Base-by-base conservation (phyloP, 2,888 invertebrate genomes). In the Lingula anatina region DNA sequence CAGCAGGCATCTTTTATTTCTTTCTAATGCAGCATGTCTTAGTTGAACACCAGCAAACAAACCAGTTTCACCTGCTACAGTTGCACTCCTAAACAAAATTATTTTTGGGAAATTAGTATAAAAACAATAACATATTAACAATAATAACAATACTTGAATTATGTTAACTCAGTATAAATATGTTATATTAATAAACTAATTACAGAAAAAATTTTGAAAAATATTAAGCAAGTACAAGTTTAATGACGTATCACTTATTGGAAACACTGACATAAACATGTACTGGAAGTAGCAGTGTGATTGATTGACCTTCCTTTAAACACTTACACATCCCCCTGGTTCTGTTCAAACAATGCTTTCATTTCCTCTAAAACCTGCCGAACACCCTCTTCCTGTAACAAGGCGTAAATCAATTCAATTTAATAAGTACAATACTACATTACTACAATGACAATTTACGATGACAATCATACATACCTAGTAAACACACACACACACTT, bases 1-100 rank as follows among this genome's bases (percentile, higher is more conserved):
- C 40, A 94, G 79, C 0, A 96, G 80, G 70, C 95, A 96, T 31
- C 96, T 83, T 70, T 92, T 87, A 71, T 95, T 92, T 38, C 95
- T 82, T 73, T 90, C 88, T 20, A 95, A 75, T 0, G 89, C 90
- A 31, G 87, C 85, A 75, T 95, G 94, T 15, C 93, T 82, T 40
- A 91, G 84, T 74, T 87, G 86, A 1, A 94, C 83, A 20, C 90
- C 84, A 1, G 88, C 84, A 81, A 88, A 84, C n/a, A 76, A 68
- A 5, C 75, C 71, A 49, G 61, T 59, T 41, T 73, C 77, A n/a
- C 78, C 78, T 47, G 66, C 74, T 21, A 75, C 70, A 15, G 77
- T 74, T 20, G 73, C 70, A 59, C 66, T 75, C 58, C 79, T 80
- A 57, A 28, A 62, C 55, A 35, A 51, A 45, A 48, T n/a, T n/a